Evolutionary conservation across 2,888 invertebrate genomes (phyloP), one percentile per base, ranked within the genome.

Genomic region (Epinotia demarniana): DNA sequence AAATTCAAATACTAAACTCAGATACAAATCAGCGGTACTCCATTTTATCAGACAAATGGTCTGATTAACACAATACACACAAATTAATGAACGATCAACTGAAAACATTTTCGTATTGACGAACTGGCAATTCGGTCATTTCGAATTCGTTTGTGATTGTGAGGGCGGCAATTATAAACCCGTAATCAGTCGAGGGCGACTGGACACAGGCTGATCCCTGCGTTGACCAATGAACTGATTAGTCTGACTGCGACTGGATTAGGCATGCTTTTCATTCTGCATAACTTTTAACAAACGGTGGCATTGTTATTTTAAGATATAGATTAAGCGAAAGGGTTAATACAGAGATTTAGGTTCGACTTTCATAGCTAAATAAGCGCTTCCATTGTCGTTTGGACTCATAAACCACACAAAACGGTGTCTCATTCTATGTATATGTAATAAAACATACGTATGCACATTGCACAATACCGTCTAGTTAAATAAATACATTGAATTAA

Each of bases 81-180:
- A 92, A 92, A 92, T 92, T 92, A 93, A 93, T 92, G 92, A 89
- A 88, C 86, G 87, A 89, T 87, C 87, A 86, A 87, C 86, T 85
- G 88, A 90, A 92, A 92, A 90, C 89, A 92, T 92, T 89, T 86
- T 84, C 83, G 82, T 86, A 89, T 89, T 88, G 86, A 80, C 86
- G 85, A 86, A 85, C 88, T 85, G 87, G 86, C 88, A 86, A 86
- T 60, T 69, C 46, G 57, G n/a, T 46, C 58, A 58, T 53, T 88
- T 87, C 84, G 82, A 83, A 82, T 88, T 92, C 92, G 90, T 92
- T 92, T 92, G 91, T 90, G 90, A 89, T 92, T 92, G 91, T 90
- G 90, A 89, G 90, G 87, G 90, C 86, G 82, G 88, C 89, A 92
- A 93, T 93, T 92, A 93, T 92, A 90, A 89, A 87, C 82, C 84